Evolutionary conservation across 2,113 vertebrate species (phyloP).

Genomic region (Pachypanchax playfairii): DNA sequence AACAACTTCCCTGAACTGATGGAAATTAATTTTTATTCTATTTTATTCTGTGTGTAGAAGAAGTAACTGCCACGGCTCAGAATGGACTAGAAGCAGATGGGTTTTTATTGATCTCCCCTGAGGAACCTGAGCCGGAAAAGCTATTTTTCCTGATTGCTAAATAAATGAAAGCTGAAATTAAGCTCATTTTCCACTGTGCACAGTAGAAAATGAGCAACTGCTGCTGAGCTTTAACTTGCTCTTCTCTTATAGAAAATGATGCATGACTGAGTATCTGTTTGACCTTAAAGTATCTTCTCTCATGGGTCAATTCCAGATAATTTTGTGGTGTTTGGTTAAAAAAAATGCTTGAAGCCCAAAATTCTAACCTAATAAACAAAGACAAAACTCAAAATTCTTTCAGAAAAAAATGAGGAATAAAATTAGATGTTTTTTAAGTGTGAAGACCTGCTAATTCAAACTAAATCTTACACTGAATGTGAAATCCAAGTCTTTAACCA

Average conservation of each 20-base stretch:
- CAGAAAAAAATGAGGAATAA: no score
- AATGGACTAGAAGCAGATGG: slow-evolving; percentile 38
- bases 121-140: slow-evolving; percentile 46
- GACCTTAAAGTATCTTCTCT: slow-evolving; percentile 37
- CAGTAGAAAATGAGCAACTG: no score
- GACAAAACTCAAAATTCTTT: neutral
- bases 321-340: slow-evolving; percentile 16
- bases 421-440: neutral
- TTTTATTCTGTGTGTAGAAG: slow-evolving; percentile 13
- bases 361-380: neutral
- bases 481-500: no score
- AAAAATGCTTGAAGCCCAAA: neutral
- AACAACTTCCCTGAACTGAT: neutral
- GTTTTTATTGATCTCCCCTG: slow-evolving; percentile 53
- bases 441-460: neutral
- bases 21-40: slow-evolving; percentile 11
- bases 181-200: slow-evolving; percentile 37
- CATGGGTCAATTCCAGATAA: slow-evolving; percentile 44
- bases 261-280: slow-evolving; percentile 42
- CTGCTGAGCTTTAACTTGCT: slow-evolving; percentile 23
- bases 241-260: slow-evolving; percentile 18
- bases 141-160: slow-evolving; percentile 52
- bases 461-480: neutral
- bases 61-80: slow-evolving; percentile 28
- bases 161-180: slow-evolving; percentile 62